phyloP scores from a whole-genome alignment of 2,888 invertebrate genomes.

The Meiosimyza platycephala region DNA sequence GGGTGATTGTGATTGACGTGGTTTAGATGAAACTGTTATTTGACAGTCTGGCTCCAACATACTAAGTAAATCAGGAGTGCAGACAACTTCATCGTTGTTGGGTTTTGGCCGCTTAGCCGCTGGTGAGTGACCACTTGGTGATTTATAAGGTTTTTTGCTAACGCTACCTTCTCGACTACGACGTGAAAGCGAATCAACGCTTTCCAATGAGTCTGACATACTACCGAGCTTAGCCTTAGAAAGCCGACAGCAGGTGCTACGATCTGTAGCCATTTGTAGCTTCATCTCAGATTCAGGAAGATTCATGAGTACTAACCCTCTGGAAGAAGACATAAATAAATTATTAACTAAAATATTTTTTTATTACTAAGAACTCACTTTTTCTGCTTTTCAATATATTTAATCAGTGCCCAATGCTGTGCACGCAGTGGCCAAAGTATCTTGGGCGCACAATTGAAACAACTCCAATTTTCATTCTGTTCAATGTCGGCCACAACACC shows the following conservation, averaged over 20 bases:
- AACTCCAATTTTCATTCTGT: constrained; percentile 83
- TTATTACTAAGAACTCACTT: constrained; percentile 51
- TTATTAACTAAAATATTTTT: background rate
- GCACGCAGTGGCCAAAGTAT: constrained; percentile 76
- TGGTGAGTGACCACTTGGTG: constrained; percentile 40
- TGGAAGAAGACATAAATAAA: constrained; percentile 35
- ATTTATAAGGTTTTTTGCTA: constrained; percentile 46
- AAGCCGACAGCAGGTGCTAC: constrained; percentile 60
- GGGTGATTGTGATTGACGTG: constrained; percentile 46
- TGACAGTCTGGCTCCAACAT: constrained; percentile 65
- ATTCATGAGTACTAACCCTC: constrained; percentile 53
- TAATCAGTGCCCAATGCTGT: constrained; percentile 78
- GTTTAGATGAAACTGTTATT: constrained; percentile 57
- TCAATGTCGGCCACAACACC: constrained; percentile 78
- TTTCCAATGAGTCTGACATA: constrained; percentile 60
- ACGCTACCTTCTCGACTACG: constrained; percentile 53
- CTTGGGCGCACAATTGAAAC: constrained; percentile 78
- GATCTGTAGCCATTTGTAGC: constrained; percentile 56
- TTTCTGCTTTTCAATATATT: constrained; percentile 74
- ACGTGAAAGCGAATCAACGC: constrained; percentile 58
- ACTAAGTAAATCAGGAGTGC: constrained; percentile 71
- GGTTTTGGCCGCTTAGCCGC: constrained; percentile 55
- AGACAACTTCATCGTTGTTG: constrained; percentile 70
- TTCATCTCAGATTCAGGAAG: constrained; percentile 56
- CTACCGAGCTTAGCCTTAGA: constrained; percentile 58